Conservation (phyloP, 2,797 vertebrate genomes). For the Sebastiscus albofasciatus region DNA sequence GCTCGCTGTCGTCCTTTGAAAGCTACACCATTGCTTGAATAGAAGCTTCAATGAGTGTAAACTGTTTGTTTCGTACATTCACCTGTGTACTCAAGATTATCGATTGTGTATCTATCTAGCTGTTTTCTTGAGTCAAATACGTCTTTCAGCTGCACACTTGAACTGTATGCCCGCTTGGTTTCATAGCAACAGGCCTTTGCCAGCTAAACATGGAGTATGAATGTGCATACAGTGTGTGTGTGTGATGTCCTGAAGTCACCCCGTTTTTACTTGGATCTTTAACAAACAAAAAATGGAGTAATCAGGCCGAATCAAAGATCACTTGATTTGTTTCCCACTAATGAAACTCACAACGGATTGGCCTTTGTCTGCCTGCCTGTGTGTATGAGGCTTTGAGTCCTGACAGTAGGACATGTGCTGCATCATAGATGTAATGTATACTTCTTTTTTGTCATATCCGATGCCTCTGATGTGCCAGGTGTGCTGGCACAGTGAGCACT, state of each 20-base stretch:
- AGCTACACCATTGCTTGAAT: background rate
- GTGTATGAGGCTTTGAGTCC: background rate
- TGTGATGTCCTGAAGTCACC: background rate
- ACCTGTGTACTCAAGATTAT: background rate
- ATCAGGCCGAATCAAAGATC: background rate
- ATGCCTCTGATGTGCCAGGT: constrained; percentile 26
- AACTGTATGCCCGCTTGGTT: constrained; percentile 13
- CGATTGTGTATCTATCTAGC: background rate
- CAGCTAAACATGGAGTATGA: constrained; percentile 5
- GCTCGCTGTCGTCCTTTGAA: background rate
- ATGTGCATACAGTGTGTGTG: background rate
- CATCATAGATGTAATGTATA: background rate
- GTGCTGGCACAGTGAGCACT: constrained; percentile 28
- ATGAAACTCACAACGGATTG: background rate
- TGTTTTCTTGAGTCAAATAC: constrained; percentile 1
- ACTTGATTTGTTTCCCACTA: background rate
- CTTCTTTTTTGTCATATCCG: background rate
- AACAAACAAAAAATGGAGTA: constrained; percentile 1
- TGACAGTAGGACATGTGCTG: background rate
- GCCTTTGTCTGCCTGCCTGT: background rate
- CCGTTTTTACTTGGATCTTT: background rate
- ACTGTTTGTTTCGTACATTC: background rate
- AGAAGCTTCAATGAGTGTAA: background rate
- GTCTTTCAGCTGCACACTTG: constrained; percentile 3
- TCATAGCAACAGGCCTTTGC: constrained; percentile 53